Evolutionary conservation across 1,140 invertebrate species (phyloP), one percentile per base, ranked within the genome.

Genomic region (Drosophila nikananu): DNA sequence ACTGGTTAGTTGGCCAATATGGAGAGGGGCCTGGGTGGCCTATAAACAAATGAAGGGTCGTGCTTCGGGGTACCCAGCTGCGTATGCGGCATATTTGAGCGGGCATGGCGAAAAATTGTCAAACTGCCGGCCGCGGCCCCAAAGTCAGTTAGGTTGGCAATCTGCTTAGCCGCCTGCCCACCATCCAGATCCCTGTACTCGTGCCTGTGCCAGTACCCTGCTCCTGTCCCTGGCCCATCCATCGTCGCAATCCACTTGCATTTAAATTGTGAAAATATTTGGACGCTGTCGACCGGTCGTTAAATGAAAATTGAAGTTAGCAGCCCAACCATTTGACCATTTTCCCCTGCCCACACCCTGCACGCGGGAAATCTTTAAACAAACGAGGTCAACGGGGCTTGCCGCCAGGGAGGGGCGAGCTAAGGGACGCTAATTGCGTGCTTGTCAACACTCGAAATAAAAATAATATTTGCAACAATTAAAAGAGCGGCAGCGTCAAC

Each of bases 181-280:
- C 37, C 54, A 37, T 37, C 23, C 59, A 25, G 30, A 15, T 42
- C 39, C 6, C 30, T 15, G 15, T 5, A 21, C 12, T 30, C 37
- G 19, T 12, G 27, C 23, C 37, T 17, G 19, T 13, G 15, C 27
- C 6, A 6, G 19, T 2, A 2, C 19, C 44, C 19, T 25, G 48
- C 17, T 39, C 19, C 30, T 42, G n/a, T 17, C 21, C 27, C 6
- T 13, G 23, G 46, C 27, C 52, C 73, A 46, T 63, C 64, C 70
- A 65, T 54, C 58, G 63, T 30, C 63, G 39, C 55, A 37, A 64
- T 72, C 59, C 70, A 65, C 83, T 83, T 74, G 81, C 70, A 83
- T 87, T 87, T 89, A 87, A 87, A 89, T 89, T 87, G 84, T 81
- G 77, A 89, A 87, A 89, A 87, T 87, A 87, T 87, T 87, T 87